phyloP scores from a whole-genome alignment of 2,113 vertebrate genomes.

The Sphyrna mokarran region DNA sequence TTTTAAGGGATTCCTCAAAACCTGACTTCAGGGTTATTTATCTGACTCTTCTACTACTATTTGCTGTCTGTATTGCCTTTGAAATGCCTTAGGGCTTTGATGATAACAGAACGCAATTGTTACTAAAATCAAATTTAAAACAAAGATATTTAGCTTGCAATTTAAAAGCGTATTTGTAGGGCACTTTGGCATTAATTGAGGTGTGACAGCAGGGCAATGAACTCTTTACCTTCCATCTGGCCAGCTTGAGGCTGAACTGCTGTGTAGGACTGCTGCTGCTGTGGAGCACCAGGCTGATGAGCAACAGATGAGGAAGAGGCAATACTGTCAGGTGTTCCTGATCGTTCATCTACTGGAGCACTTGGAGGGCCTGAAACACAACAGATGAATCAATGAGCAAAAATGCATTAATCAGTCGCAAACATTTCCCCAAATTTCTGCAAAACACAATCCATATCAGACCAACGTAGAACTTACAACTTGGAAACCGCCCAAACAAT shows the following conservation, averaged over 20 bases:
- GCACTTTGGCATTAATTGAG: not conserved
- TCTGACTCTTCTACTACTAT: not conserved
- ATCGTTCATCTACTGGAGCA: slow-evolving; percentile 79
- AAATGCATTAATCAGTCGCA: not conserved
- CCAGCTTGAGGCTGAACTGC: slow-evolving; percentile 72
- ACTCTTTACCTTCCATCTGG: slow-evolving; percentile 79
- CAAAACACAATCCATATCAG: not conserved
- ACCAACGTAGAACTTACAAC: not conserved
- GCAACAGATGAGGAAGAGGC: slow-evolving; percentile 84
- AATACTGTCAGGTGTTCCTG: slow-evolving; percentile 90
- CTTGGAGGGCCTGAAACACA: slow-evolving; percentile 60
- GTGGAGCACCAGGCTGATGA: slow-evolving; percentile 72
- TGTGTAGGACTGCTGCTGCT: slow-evolving; percentile 73
- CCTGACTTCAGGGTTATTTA: not conserved
- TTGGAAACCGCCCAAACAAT: not conserved
- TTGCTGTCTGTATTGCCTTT: not conserved
- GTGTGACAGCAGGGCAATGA: not conserved
- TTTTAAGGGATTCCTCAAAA: not conserved
- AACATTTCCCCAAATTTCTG: not conserved
- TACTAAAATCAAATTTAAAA: not conserved
- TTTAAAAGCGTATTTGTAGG: not conserved
- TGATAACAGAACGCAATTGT: not conserved
- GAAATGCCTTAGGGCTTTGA: not conserved
- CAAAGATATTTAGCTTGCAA: not conserved
- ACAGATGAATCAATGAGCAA: not conserved